Evolutionary conservation across 2,113 vertebrate species (phyloP), one percentile per base, ranked within the genome.

Genomic region (Vulpes lagopus): DNA sequence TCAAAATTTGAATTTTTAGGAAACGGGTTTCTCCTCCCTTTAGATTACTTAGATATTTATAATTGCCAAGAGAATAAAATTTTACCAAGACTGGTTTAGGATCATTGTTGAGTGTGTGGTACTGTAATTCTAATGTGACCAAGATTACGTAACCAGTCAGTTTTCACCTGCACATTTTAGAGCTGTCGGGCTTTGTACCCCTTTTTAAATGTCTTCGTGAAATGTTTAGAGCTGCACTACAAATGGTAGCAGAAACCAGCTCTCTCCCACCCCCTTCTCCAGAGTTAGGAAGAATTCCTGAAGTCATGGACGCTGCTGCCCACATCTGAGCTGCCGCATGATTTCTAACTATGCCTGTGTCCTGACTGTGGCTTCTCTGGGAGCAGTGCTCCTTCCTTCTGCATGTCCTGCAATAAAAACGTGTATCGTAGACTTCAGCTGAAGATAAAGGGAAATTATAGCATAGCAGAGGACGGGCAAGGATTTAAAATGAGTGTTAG

Each of bases 1-100:
- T 80, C 59, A 73, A 93, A 93, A 51, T 86, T 89, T 94, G 4
- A 12, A 80, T 64, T 90, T 94, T 96, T 84, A 91, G 51, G 74
- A 65, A 22, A 89, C 73, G 11, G 0, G 2, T 94, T 94, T 22
- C 20, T 51, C 14, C 60, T 95, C 22, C 32, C 19, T 82, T 95
- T 84, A 80, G 7, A 11, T 55, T 78, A 87, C 20, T 96, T 80
- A 92, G 59, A 64, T 82, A 16, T 81, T 95, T 55, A 60, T 85
- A 78, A 86, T 94, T 94, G 79, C 57, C 27, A 89, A 86, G 53
- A 85, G 60, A 83, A 59, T 85, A 78, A 65, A 73, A 55, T 81
- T 76, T 96, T 94, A 32, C 57, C 35, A 94, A 85, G n/a, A 51
- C 22, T 8, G 76, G 3, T 35, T 57, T 57, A 76, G 65, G 32